Conservation (phyloP, 2,113 vertebrate genomes). For the Dromaius novaehollandiae region DNA sequence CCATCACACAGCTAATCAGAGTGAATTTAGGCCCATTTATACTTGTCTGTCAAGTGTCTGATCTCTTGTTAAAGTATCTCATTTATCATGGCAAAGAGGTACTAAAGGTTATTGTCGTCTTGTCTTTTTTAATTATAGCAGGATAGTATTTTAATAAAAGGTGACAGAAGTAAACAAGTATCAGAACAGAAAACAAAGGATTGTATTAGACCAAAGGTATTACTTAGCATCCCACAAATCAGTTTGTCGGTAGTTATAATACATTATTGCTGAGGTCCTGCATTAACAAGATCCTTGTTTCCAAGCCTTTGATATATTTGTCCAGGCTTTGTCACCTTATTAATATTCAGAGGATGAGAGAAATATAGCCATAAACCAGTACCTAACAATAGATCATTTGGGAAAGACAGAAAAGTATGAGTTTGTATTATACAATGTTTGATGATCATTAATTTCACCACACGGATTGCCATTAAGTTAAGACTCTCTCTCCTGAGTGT, state of each 20-base stretch:
- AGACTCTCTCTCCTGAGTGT: background rate
- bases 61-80: background rate
- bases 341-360: conserved; percentile 25
- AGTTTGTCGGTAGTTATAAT: background rate
- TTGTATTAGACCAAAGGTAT: background rate
- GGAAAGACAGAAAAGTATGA: conserved; percentile 2
- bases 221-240: conserved; percentile 17
- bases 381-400: background rate
- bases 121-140: conserved; percentile 45
- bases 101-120: conserved; percentile 36
- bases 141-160: conserved; percentile 40
- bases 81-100: background rate
- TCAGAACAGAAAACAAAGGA: conserved; percentile 15
- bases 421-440: conserved; percentile 34
- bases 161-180: conserved; percentile 22
- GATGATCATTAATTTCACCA: conserved; percentile 25
- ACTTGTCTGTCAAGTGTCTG: conserved; percentile 22
- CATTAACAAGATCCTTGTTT: conserved; percentile 16
- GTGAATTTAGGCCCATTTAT: conserved; percentile 46
- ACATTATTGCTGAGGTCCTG: background rate
- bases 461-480: background rate
- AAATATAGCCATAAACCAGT: conserved; percentile 20
- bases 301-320: background rate
- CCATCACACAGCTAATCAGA: background rate
- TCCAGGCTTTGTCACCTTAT: background rate